These are phyloP conservation scores for Eumacrocentrus americanus DNA, from an alignment of 2,888 invertebrate genomes.

Conservation along the genomic window DNA sequence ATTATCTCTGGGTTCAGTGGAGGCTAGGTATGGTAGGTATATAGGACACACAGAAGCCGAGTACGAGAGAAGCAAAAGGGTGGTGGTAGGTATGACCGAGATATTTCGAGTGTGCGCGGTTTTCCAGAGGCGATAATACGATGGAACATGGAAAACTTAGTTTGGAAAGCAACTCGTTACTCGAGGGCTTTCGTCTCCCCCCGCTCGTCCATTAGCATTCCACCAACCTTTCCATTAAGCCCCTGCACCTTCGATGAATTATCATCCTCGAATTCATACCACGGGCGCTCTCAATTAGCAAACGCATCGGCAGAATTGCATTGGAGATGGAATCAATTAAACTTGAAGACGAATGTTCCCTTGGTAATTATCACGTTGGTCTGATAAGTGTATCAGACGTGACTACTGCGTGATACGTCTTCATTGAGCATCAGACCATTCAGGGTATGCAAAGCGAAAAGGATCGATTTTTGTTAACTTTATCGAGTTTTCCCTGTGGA, in stretches of 20 bases:
- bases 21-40: not conserved
- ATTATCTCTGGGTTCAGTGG: constrained; percentile 29
- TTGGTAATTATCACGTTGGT: constrained; percentile 7
- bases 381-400: no score
- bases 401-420: no score
- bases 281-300: constrained; percentile 35
- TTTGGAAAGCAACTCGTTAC: constrained; percentile 23
- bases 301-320: constrained; percentile 33
- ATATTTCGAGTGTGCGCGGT: constrained; percentile 28
- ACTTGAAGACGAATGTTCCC: constrained; percentile 3
- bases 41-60: constrained; percentile 4
- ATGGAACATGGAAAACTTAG: constrained; percentile 35
- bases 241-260: constrained; percentile 26
- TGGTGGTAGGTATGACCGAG: not conserved
- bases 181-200: not conserved
- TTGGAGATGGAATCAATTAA: constrained; percentile 38
- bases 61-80: not conserved
- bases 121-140: constrained; percentile 20
- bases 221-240: not conserved
- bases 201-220: not conserved
- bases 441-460: no score
- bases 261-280: constrained; percentile 15
- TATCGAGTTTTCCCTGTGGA: not conserved
- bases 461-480: no score
- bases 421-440: no score